phyloP scores from a whole-genome alignment of 2,797 vertebrate species.

The Enteromius trimaculatus region DNA sequence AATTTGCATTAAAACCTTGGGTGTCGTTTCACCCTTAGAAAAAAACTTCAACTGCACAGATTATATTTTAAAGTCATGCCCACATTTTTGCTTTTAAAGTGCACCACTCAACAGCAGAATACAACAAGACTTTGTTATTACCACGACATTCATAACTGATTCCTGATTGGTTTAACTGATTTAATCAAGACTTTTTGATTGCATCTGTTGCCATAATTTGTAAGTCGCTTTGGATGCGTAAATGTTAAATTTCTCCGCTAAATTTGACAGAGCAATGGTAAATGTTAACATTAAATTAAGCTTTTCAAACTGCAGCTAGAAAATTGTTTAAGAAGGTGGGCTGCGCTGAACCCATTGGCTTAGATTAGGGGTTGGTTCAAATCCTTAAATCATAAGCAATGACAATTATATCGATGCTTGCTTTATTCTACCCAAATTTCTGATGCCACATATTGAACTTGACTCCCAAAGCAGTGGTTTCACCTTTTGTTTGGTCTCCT shows the following conservation, averaged over 20 bases:
- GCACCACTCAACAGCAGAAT: too few species aligned
- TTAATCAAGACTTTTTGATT: too few species aligned
- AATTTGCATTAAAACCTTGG: background rate
- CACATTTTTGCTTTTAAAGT: background rate
- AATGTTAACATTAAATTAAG: too few species aligned
- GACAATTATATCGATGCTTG: background rate
- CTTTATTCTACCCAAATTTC: background rate
- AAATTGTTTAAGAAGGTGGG: background rate
- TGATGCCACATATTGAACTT: background rate
- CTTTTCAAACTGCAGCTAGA: background rate
- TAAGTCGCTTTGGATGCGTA: too few species aligned
- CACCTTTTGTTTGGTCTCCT: constrained; percentile 54
- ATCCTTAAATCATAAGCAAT: background rate
- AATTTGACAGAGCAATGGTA: background rate
- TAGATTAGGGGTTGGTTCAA: background rate
- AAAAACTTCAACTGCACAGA: background rate
- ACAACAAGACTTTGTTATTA: too few species aligned
- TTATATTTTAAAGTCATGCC: background rate
- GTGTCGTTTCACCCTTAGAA: background rate
- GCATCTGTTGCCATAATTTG: too few species aligned
- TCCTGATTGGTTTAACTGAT: too few species aligned
- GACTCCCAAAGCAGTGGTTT: constrained; percentile 28
- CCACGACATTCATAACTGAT: too few species aligned
- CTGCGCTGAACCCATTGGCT: background rate
- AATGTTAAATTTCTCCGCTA: background rate